These are phyloP conservation scores for Notolepis coatsorum DNA, from an alignment of 2,797 vertebrate species.

Conservation along the genomic window DNA sequence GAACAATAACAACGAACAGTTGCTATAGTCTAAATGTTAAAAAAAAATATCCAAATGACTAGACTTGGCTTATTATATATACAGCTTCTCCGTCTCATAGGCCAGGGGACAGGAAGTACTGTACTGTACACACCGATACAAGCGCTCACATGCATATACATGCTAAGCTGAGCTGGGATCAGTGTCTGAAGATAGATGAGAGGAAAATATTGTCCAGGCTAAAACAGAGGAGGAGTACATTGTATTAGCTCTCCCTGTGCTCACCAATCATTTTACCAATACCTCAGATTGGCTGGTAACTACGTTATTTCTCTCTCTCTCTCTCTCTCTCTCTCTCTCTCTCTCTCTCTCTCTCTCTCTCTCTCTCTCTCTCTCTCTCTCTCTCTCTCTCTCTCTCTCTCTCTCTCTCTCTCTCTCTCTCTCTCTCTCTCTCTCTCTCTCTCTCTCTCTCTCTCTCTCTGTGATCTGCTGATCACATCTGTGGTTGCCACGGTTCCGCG, in stretches of 20 bases:
- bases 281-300: neutral
- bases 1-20: neutral
- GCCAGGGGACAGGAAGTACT: conserved; percentile 3
- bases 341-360: conserved; percentile 32
- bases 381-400: conserved; percentile 28
- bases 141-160: neutral
- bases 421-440: conserved; percentile 28
- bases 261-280: conserved; percentile 20
- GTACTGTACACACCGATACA: conserved; percentile 13
- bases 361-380: conserved; percentile 28
- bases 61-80: too few relatives aligned
- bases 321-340: conserved; percentile 32
- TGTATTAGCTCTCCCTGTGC: conserved; percentile 37
- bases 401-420: conserved; percentile 28
- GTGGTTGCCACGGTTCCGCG: conserved; percentile 73
- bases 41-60: too few relatives aligned
- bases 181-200: conserved; percentile 46
- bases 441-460: conserved; percentile 28
- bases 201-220: conserved; percentile 52
- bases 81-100: conserved; percentile 9
- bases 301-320: conserved; percentile 15
- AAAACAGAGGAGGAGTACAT: conserved; percentile 40
- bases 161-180: conserved; percentile 39
- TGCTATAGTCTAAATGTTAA: too few relatives aligned
- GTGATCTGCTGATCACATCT: conserved; percentile 54